phyloP scores from a whole-genome alignment of 2,888 invertebrate species.

The Pemphredon lugubris region DNA sequence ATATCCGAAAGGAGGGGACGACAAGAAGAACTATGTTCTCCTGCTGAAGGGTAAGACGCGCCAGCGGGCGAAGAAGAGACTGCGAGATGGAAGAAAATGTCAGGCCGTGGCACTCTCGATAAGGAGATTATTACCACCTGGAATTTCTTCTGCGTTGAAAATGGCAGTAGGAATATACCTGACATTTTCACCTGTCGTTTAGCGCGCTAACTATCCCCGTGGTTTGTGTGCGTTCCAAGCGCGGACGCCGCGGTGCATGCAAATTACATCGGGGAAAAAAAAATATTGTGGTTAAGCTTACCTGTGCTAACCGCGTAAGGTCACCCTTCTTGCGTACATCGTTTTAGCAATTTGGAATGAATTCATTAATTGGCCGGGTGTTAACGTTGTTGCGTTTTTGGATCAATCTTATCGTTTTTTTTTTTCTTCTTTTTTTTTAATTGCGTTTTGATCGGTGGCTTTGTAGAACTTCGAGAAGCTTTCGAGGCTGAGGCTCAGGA shows the following conservation, averaged over 20 bases:
- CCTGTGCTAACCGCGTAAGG: no score
- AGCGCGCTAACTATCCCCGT: background rate
- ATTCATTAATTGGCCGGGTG: no score
- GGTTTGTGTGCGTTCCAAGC: no score
- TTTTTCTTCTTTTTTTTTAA: no score
- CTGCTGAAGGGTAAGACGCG: conserved; percentile 88
- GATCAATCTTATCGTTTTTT: no score
- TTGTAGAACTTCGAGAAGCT: conserved; percentile 92
- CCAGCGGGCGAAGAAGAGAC: background rate
- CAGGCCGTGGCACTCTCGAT: conserved; percentile 13
- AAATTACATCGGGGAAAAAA: no score
- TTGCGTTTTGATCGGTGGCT: no score
- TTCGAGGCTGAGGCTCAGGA: conserved; percentile 97
- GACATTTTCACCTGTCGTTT: conserved; percentile 26
- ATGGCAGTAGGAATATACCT: conserved; percentile 5
- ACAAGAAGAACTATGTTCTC: conserved; percentile 96
- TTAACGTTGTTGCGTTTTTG: no score
- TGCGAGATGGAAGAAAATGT: conserved; percentile 12
- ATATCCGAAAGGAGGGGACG: conserved; percentile 95
- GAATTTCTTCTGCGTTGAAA: conserved; percentile 2
- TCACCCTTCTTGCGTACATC: no score
- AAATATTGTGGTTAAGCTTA: no score
- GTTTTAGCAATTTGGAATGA: no score
- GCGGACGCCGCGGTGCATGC: no score
- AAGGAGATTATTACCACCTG: conserved; percentile 16